Base-by-base conservation (phyloP, 1,140 invertebrate species). In the Zaprionus ornatus region DNA sequence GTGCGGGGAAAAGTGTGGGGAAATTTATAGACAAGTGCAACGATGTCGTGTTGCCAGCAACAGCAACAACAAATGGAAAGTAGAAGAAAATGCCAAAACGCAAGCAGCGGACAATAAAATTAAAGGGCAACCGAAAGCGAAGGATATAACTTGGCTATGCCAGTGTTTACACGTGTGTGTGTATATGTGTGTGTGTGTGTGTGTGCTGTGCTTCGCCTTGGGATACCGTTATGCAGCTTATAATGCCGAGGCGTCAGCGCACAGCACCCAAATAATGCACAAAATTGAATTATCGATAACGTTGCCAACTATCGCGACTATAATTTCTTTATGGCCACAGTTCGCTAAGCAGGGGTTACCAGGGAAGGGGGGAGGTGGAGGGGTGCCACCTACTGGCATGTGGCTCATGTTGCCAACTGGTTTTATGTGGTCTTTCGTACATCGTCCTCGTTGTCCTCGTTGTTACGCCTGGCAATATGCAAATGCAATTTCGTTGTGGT, bases 251-350 rank as follows among this genome's bases (percentile, higher is more conserved):
- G 85, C 84, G 67, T 80, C 72, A 88, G 78, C 71, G 71, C 71
- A 70, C 68, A 85, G 76, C 85, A 67, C 85, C 85, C 79, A 90
- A 90, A 90, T 90, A 90, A 90, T 90, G 85, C 85, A 90, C 79
- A 85, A 85, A 90, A 90, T 90, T 90, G 85, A 90, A 90, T 90
- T 90, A 90, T 90, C 85, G 85, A 90, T 77, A 77, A 57, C 79
- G 77, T 73, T 90, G 85, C 56, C 73, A 79, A 79, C 79, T 81
- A 80, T 82, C 62, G 77, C 68, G 74, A 80, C 84, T 64, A 78
- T 90, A 90, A 90, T 85, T 90, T 82, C 85, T 90, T 90, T 90
- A 90, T 81, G 85, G 81, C 82, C 77, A 90, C 72, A 83, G 81
- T 37, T 73, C 56, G 68, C 56, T 45, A 15, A 27, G 71, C 45